Evolutionary conservation across 1,140 invertebrate genomes (phyloP).

Genomic region (Zelostemma sp.): DNA sequence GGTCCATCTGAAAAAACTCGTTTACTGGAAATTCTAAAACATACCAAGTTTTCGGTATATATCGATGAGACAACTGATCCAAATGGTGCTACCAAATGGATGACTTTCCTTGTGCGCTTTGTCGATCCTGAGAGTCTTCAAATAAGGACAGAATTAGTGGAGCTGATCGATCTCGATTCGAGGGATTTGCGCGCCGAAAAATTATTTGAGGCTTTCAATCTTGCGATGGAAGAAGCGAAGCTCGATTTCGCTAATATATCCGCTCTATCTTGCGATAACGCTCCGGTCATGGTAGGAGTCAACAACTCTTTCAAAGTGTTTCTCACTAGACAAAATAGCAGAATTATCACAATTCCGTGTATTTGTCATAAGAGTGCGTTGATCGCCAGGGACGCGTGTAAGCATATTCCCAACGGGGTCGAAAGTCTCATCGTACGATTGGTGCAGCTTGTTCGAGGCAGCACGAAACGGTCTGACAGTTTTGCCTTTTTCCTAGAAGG

Average conservation of each 20-base stretch:
- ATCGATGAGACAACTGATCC: slow-evolving; percentile 10
- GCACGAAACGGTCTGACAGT: neutral
- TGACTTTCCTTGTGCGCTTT: slow-evolving; percentile 9
- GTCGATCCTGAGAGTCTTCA: slow-evolving; percentile 3
- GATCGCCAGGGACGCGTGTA: neutral
- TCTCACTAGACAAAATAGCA: neutral
- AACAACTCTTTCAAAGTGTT: neutral
- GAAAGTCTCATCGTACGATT: slow-evolving; percentile 2
- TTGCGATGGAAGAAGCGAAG: neutral
- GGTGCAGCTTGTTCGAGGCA: neutral
- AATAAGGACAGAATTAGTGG: slow-evolving; percentile 1
- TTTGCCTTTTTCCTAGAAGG: neutral
- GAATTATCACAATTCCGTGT: neutral
- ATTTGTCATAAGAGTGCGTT: neutral
- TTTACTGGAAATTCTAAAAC: slow-evolving; percentile 2
- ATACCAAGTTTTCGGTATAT: slow-evolving; percentile 7
- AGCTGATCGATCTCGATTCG: slow-evolving; percentile 7
- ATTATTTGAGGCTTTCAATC: slow-evolving; percentile 8
- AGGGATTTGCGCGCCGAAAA: neutral
- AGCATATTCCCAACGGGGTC: neutral
- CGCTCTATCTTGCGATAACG: neutral
- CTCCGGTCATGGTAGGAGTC: slow-evolving; percentile 6
- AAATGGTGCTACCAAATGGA: neutral
- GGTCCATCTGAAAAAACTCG: neutral
- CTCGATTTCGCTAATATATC: slow-evolving; percentile 1